Evolutionary conservation across 2,888 invertebrate genomes (phyloP).

Genomic region (Balanococcus diminutus): DNA sequence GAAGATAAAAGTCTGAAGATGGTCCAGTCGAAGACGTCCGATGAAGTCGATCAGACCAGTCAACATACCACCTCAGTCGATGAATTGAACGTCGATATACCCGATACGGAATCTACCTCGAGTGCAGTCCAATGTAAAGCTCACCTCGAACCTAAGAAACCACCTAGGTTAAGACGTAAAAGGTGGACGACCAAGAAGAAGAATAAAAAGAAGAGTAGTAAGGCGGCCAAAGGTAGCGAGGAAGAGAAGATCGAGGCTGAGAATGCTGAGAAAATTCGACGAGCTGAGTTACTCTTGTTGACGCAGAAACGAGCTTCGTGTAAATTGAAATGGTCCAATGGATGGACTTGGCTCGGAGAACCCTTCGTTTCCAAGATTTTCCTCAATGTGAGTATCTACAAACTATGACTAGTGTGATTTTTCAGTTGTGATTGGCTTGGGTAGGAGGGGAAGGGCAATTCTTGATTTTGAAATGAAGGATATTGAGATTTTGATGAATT

Average conservation of each 20-base stretch:
- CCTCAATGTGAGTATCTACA: conserved; percentile 81
- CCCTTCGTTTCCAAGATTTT: conserved; percentile 82
- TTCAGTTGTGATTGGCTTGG: too few species aligned
- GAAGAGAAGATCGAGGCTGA: conserved; percentile 56
- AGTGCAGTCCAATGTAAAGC: neutral
- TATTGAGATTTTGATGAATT: too few species aligned
- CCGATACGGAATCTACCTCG: conserved; percentile 49
- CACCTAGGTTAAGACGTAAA: conserved; percentile 54
- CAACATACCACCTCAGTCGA: conserved; percentile 35
- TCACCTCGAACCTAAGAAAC: conserved; percentile 30
- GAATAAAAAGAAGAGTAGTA: conserved; percentile 35
- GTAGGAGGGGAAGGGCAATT: too few species aligned
- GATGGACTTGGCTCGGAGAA: conserved; percentile 90
- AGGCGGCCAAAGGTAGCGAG: conserved; percentile 49
- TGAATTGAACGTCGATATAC: conserved; percentile 42
- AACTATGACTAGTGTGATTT: too few species aligned
- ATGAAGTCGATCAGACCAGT: conserved; percentile 49
- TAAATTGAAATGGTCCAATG: conserved; percentile 76
- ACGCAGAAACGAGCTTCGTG: conserved; percentile 41
- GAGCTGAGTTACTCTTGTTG: conserved; percentile 48
- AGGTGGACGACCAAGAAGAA: conserved; percentile 56
- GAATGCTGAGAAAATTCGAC: conserved; percentile 56
- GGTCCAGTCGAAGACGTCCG: neutral
- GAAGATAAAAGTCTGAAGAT: neutral
- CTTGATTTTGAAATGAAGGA: too few species aligned